A percentile compares a stretch with the other conserved stretches of the same genome.
phyloP scores from a whole-genome alignment of 2,888 invertebrate genomes.

The Drosophila maculinotata region DNA sequence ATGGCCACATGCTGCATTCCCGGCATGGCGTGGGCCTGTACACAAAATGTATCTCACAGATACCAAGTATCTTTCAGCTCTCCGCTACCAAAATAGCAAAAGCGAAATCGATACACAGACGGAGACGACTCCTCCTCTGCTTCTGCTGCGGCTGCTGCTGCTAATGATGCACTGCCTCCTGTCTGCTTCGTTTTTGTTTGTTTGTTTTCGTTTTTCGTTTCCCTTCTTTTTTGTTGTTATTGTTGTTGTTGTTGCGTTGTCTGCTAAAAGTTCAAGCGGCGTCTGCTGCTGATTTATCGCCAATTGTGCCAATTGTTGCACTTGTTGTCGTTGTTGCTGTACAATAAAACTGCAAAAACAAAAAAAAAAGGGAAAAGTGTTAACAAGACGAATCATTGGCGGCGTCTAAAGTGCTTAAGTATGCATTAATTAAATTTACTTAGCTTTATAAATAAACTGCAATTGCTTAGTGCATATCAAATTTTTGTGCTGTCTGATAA shows the following conservation, averaged over 20 bases:
- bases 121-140: background rate
- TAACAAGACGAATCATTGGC: slow-evolving; percentile 23
- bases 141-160: slow-evolving; percentile 9
- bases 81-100: slow-evolving; percentile 39
- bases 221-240: slow-evolving; percentile 1
- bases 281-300: slow-evolving; percentile 44
- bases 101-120: slow-evolving; percentile 31
- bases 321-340: slow-evolving; percentile 60
- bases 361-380: slow-evolving; percentile 17
- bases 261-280: slow-evolving; percentile 45
- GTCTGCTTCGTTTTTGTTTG: slow-evolving; percentile 26
- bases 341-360: slow-evolving; percentile 72
- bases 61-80: slow-evolving; percentile 18
- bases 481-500: slow-evolving; percentile 24
- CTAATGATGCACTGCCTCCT: slow-evolving; percentile 52
- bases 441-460: slow-evolving; percentile 31
- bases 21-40: slow-evolving; percentile 40
- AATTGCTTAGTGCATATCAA: slow-evolving; percentile 32
- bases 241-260: slow-evolving; percentile 11
- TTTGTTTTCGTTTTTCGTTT: slow-evolving; percentile 50
- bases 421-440: slow-evolving; percentile 1
- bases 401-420: background rate
- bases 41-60: slow-evolving; percentile 28
- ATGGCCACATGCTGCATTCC: slow-evolving; percentile 69
- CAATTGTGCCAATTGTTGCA: slow-evolving; percentile 68